Evolutionary conservation across 2,797 vertebrate species (phyloP).

Genomic region (Poeciliopsis gracilis): DNA sequence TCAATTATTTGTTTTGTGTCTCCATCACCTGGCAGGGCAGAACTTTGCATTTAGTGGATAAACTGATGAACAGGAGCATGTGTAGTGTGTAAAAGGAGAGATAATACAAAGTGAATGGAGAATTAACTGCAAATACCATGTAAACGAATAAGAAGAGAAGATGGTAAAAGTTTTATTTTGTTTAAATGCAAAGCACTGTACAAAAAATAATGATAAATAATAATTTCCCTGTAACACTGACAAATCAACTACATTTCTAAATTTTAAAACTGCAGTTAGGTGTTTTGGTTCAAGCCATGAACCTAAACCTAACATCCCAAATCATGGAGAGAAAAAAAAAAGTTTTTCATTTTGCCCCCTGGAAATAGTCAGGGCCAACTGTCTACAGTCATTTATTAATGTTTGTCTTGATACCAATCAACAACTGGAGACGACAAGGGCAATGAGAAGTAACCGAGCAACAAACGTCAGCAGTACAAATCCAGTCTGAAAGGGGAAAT

Average conservation of each 20-base stretch:
- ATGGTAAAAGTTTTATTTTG: background rate
- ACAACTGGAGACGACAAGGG: constrained; percentile 68
- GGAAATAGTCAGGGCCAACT: constrained; percentile 63
- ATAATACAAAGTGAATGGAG: background rate
- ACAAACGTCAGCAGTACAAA: constrained; percentile 69
- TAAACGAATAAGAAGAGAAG: background rate
- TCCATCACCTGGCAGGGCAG: background rate
- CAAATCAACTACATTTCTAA: background rate
- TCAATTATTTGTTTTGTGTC: background rate
- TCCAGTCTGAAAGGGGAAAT: constrained; percentile 75
- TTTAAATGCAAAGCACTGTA: background rate
- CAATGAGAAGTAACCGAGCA: constrained; percentile 74
- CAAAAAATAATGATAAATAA: background rate
- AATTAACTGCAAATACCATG: background rate
- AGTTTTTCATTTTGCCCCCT: constrained; percentile 6
- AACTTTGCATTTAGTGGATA: background rate
- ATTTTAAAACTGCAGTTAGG: background rate
- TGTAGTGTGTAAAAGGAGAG: background rate
- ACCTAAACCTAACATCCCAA: background rate
- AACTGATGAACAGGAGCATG: background rate
- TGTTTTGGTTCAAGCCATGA: background rate
- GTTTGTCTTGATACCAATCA: constrained; percentile 71
- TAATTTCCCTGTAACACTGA: background rate
- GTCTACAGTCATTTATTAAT: constrained; percentile 60
- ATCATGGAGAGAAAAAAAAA: constrained; percentile 7